A percentile compares a stretch with the other conserved stretches of the same genome.
Evolutionary conservation across 2,888 invertebrate species (phyloP).

Genomic region (Invenusta paracnida): DNA sequence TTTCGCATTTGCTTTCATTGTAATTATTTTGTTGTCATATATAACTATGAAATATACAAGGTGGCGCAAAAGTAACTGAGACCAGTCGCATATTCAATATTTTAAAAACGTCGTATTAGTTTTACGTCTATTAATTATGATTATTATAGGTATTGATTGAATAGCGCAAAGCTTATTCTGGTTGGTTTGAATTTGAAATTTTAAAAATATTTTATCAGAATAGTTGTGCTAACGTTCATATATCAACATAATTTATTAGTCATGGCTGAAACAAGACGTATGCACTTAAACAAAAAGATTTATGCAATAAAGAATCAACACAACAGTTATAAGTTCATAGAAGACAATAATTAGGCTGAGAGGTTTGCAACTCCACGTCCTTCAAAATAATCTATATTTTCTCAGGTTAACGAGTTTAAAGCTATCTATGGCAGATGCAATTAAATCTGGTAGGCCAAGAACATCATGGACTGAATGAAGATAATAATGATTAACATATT

Average conservation of each 20-base stretch:
- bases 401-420: neutral
- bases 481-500: too few species aligned
- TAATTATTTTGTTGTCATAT: too few species aligned
- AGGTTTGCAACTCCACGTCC: neutral
- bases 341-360: neutral
- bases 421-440: neutral
- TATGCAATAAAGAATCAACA: too few species aligned
- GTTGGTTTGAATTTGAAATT: neutral
- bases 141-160: neutral
- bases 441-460: neutral
- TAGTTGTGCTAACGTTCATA: neutral
- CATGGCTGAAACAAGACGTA: neutral
- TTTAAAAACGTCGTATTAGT: neutral
- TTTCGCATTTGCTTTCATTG: too few species aligned
- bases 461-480: neutral
- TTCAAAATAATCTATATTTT: neutral
- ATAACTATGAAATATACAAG: too few species aligned
- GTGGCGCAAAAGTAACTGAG: neutral
- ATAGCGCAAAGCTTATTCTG: neutral
- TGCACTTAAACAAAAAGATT: neutral
- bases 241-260: neutral
- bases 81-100: neutral
- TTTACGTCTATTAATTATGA: neutral
- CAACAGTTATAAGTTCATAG: neutral
- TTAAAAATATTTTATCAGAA: neutral